Percentiles rank a stretch among this genome's conserved stretches.
These are phyloP conservation scores for Hyles euphorbiae DNA, from an alignment of 1,140 invertebrate species.

Conservation along the genomic window DNA sequence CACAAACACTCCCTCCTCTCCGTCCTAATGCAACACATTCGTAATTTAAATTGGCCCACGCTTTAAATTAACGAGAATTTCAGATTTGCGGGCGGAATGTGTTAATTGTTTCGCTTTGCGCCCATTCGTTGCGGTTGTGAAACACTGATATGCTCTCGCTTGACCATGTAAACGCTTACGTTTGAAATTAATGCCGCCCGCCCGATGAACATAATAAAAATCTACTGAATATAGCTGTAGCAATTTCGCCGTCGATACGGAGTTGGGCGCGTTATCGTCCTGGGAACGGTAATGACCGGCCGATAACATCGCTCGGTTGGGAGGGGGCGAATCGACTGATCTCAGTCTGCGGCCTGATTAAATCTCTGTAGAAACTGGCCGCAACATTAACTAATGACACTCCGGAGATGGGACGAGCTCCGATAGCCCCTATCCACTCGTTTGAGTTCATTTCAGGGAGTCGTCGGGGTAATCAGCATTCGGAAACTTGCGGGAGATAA, in stretches of 20 bases:
- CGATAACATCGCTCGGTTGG: conserved; percentile 40
- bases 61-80: conserved; percentile 23
- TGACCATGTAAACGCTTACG: conserved; percentile 23
- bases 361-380: conserved; percentile 55
- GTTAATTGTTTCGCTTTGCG: conserved; percentile 32
- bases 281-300: conserved; percentile 40
- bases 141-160: conserved; percentile 28
- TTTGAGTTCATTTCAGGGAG: conserved; percentile 43
- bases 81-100: conserved; percentile 31
- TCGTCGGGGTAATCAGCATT: conserved; percentile 32
- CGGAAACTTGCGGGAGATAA: conserved; percentile 16
- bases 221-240: conserved; percentile 42
- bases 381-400: conserved; percentile 69
- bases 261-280: conserved; percentile 25
- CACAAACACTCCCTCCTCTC: conserved; percentile 34
- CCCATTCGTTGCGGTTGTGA: conserved; percentile 16
- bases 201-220: conserved; percentile 15
- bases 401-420: conserved; percentile 42
- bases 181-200: background rate
- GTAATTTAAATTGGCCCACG: conserved; percentile 28
- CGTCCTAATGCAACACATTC: conserved; percentile 26
- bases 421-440: conserved; percentile 38
- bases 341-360: conserved; percentile 42
- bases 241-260: conserved; percentile 31
- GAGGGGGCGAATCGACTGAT: conserved; percentile 39